Conservation (phyloP, 1,140 invertebrate species). For the Drosophila hydei region DNA sequence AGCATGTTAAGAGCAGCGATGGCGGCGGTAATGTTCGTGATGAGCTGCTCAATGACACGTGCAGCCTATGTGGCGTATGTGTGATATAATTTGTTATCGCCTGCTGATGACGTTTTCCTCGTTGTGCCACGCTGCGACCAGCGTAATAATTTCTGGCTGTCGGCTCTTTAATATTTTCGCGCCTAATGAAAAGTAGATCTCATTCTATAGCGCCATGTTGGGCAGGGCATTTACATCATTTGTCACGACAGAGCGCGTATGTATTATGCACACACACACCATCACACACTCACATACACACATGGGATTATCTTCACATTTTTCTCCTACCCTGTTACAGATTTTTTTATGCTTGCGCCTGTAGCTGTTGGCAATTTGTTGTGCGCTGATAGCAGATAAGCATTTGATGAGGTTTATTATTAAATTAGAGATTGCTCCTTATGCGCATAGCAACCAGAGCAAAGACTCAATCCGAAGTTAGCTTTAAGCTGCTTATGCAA, state of each 20-base stretch:
- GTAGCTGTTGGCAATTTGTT: conserved; percentile 70
- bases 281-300: conserved; percentile 12
- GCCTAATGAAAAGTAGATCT: conserved; percentile 76
- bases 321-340: conserved; percentile 21
- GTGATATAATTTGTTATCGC: conserved; percentile 77
- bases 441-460: conserved; percentile 26
- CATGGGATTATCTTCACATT: conserved; percentile 60
- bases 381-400: conserved; percentile 78
- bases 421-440: conserved; percentile 53
- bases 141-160: conserved; percentile 69
- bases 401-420: conserved; percentile 80
- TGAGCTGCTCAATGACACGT: conserved; percentile 68
- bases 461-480: conserved; percentile 4
- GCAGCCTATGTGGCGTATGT: conserved; percentile 66
- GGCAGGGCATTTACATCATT: conserved; percentile 43
- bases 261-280: conserved; percentile 11
- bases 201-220: conserved; percentile 8
- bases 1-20: conserved; percentile 6
- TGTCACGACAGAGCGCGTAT: conserved; percentile 22
- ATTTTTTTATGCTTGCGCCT: conserved; percentile 35
- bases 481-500: conserved; percentile 62
- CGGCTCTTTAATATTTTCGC: conserved; percentile 79
- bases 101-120: conserved; percentile 41
- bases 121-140: conserved; percentile 3
- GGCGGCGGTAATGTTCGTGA: conserved; percentile 49